phyloP scores from a whole-genome alignment of 2,797 vertebrate genomes.

The Trachops cirrhosus region DNA sequence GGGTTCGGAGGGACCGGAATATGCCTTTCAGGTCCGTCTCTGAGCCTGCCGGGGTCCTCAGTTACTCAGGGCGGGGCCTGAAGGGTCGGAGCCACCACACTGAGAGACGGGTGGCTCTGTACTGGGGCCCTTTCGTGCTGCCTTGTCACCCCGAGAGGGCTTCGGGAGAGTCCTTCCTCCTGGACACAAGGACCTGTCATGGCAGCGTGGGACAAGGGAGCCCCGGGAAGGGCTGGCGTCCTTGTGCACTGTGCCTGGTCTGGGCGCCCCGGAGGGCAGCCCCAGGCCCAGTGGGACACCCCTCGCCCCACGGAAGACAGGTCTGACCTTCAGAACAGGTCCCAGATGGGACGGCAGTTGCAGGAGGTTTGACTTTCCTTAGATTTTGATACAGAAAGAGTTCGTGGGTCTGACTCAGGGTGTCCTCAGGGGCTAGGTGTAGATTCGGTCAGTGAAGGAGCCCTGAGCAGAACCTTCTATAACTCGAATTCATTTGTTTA shows the following conservation, averaged over 20 bases:
- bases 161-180: background rate
- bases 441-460: background rate
- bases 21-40: background rate
- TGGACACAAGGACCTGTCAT: background rate
- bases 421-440: background rate
- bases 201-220: background rate
- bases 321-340: background rate
- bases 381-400: background rate
- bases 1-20: rapidly evolving
- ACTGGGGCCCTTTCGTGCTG: background rate
- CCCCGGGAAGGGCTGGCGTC: no score
- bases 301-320: background rate
- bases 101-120: background rate
- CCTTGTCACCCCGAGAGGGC: background rate
- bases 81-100: background rate
- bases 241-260: background rate
- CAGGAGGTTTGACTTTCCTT: background rate
- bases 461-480: background rate
- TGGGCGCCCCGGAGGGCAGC: background rate
- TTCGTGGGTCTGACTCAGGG: background rate
- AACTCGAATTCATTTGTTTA: background rate
- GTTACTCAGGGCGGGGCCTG: background rate
- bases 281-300: rapidly evolving
- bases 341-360: background rate
- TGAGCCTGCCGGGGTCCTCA: background rate